Evolutionary conservation across 2,113 vertebrate species (phyloP), one percentile per base, ranked within the genome.

Genomic region (Pteruthius melanotis): DNA sequence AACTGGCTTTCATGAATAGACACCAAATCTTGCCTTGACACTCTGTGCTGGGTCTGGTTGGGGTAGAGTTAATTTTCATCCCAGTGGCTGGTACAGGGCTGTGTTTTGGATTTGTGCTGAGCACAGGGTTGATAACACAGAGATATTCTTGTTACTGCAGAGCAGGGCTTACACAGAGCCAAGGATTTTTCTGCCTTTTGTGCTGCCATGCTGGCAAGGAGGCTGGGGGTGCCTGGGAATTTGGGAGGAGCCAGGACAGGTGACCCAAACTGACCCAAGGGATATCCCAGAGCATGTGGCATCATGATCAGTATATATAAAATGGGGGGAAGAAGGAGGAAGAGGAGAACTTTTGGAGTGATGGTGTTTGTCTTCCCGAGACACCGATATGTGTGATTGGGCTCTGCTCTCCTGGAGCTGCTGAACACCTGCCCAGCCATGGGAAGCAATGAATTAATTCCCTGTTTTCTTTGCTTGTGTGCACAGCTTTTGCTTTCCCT

Each of bases 291-390:
- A 33, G 27, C 63, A 27, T 3, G 4, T 0, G 3, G 4, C 31
- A 69, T 3, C 54, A 7, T 24, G 18, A 6, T 30, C 70, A 49
- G 4, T 13, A 0, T 13, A 0, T 11, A 10, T 23, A 28, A n/a
- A 75, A 19, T 4, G 22, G 22, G 17, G 33, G 72, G 8, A 53
- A 39, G 33, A 37, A 39, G 63, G 44, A 69, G 33, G 22, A 44
- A 33, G 27, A 44, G 39, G 11, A 15, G 23, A 37, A n/a, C 9
- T 37, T 44, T 2, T 39, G n/a, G 19, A 45, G 39, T 7, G 47
- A 9, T 45, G 54, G 15, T 2, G 23, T n/a, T 87, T 39, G 64
- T 30, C 23, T 16, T 28, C 64, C 54, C 54, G 39, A 45, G 39
- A 24, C 54, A 23, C 23, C 3, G 15, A 13, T 3, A 45, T 2